These are phyloP conservation scores for Galaxias olidus DNA, from an alignment of 2,797 vertebrate species.

Conservation along the genomic window DNA sequence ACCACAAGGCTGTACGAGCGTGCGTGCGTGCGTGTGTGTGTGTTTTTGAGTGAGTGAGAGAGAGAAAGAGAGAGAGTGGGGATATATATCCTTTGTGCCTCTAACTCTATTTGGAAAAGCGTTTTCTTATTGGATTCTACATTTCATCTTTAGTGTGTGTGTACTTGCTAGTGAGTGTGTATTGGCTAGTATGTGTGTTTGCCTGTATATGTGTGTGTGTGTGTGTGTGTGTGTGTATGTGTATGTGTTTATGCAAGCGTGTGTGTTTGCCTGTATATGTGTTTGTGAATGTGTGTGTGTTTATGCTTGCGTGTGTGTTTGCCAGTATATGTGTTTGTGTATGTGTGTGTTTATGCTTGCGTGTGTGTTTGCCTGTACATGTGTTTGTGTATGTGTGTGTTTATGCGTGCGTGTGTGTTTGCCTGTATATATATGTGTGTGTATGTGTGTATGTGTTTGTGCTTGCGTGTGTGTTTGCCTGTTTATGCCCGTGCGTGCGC, in stretches of 20 bases:
- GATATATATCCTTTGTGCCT: too few species aligned
- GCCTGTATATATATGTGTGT: background rate
- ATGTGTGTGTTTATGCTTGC: constrained; percentile 13
- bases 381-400: too few species aligned
- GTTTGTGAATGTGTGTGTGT: background rate
- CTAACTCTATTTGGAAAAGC: too few species aligned
- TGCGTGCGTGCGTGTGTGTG: background rate
- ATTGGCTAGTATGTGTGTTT: constrained; percentile 9
- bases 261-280: background rate
- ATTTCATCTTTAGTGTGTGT: background rate
- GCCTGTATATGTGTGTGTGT: background rate
- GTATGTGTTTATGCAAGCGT: constrained; percentile 11
- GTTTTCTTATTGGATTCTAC: too few species aligned
- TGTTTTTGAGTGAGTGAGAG: too few species aligned
- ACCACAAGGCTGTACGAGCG: too few species aligned
- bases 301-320: background rate
- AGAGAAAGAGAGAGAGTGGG: background rate
- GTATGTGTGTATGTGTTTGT: constrained; percentile 9
- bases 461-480: constrained; percentile 23
- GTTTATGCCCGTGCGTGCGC: too few species aligned
- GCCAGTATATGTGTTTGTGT: constrained; percentile 6
- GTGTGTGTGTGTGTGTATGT: constrained; percentile 20
- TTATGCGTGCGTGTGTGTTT: constrained; percentile 4
- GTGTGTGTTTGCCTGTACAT: constrained; percentile 21
- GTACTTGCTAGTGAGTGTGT: constrained; percentile 2